Base-by-base conservation (phyloP, 2,113 vertebrate genomes). In the Thymallus thymallus region DNA sequence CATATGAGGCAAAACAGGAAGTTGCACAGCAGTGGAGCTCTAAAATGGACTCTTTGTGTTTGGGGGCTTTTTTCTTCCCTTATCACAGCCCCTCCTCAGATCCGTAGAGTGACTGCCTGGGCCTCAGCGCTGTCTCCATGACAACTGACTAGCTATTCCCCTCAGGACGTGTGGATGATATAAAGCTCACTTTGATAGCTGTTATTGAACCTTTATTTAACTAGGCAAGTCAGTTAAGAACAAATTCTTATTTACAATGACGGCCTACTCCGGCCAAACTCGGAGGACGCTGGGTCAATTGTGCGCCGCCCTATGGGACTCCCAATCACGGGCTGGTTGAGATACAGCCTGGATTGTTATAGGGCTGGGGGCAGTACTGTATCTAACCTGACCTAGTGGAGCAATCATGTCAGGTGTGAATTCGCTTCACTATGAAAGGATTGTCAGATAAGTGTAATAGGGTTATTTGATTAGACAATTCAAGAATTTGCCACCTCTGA, bases 71-170 rank as follows among this genome's bases (percentile, higher is more conserved):
- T 10, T 30, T 18, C 13, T 18, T 16, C 9, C 35, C 35, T 41
- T 41, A 41, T 41, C 14, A 32, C 5, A 5, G 29, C 13, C 30
- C 30, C 16, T 32, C 63, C 2, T 67, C 26, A 6, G 35, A 41
- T 41, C 9, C 9, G 35, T 10, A 23, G 63, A 29, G 51, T 45
- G 29, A 45, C 45, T 72, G 5, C 9, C 48, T 23, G 62, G 68
- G 48, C 45, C 51, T 70, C 13, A 65, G 68, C 0, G 45, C 35
- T 24, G 79, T 86, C 77, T 74, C 77, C 76, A 80, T 79, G 73
- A 77, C 79, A 84, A 86, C 74, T 67, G 73, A 79, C 68, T 20
- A 35, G 62, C 46, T 23, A 10, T 3, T 62, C 76, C n/a, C 1
- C 64, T 13, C 7, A 29, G 26, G 26, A 72, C n/a, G 45, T 5